Conservation (phyloP, 2,797 vertebrate genomes). For the Anguilla anguilla region DNA sequence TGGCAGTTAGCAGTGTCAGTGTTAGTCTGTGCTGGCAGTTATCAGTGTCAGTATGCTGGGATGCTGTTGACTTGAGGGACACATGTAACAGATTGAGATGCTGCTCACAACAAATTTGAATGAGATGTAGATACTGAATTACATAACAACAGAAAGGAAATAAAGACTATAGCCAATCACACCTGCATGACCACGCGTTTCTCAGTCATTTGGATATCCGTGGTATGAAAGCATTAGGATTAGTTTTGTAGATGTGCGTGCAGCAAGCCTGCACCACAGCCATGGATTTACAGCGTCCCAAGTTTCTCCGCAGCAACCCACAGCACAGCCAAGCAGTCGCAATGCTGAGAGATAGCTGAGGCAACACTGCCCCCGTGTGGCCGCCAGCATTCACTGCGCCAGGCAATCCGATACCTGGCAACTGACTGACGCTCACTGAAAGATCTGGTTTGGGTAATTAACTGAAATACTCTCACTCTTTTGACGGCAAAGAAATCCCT, state of each 20-base stretch:
- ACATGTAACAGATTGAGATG: neutral
- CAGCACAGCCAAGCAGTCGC: neutral
- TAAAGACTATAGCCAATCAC: neutral
- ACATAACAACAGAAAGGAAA: neutral
- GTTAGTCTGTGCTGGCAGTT: neutral
- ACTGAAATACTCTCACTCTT: too few species aligned
- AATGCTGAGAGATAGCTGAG: neutral
- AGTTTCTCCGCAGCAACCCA: neutral
- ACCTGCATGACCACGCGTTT: neutral
- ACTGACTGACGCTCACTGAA: neutral
- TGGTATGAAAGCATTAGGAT: neutral
- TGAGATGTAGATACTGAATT: neutral
- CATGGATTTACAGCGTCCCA: neutral
- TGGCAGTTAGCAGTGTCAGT: neutral
- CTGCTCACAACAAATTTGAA: too few species aligned
- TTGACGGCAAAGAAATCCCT: neutral
- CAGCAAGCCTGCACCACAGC: neutral
- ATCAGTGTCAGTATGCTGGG: neutral
- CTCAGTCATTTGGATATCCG: neutral
- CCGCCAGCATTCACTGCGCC: neutral
- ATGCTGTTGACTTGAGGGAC: too few species aligned
- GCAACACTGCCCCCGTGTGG: neutral
- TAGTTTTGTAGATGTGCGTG: neutral
- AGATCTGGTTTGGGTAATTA: neutral
- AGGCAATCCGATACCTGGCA: neutral